Evolutionary conservation across 2,888 invertebrate species (phyloP).

Genomic region (Periphyllus acericola): DNA sequence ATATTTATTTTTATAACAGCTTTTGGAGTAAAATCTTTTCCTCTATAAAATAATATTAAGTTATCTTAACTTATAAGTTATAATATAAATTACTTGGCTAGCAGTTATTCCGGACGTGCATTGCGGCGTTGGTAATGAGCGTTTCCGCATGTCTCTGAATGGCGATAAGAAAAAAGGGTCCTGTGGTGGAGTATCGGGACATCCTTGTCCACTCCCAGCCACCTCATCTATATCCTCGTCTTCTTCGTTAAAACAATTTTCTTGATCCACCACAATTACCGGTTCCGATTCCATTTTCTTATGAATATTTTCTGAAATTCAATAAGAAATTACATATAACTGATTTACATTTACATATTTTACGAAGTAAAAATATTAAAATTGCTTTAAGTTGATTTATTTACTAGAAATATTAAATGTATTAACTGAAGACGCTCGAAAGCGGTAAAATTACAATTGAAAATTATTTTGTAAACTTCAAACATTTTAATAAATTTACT

Average conservation of each 20-base stretch:
- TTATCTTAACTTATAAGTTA: neutral
- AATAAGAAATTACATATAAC: conserved; percentile 2
- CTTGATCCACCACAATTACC: conserved; percentile 57
- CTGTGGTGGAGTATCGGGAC: conserved; percentile 73
- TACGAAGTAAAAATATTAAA: neutral
- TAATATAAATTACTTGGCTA: conserved; percentile 73
- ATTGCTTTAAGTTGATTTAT: neutral
- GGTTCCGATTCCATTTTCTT: conserved; percentile 55
- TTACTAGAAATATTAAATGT: neutral
- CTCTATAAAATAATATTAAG: neutral
- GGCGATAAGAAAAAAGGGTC: conserved; percentile 86
- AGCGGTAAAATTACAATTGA: too few species aligned
- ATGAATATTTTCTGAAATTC: conserved; percentile 19
- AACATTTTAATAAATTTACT: neutral
- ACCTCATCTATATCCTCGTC: conserved; percentile 51
- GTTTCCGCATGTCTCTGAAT: conserved; percentile 82
- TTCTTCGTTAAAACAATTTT: conserved; percentile 56
- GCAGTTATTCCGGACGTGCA: conserved; percentile 88
- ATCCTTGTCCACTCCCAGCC: conserved; percentile 28
- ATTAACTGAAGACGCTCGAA: neutral
- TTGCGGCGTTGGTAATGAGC: conserved; percentile 84
- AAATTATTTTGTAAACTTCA: neutral
- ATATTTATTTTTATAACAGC: too few species aligned
- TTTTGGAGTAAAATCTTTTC: too few species aligned
- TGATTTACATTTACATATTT: neutral